Base-by-base conservation (phyloP, 2,113 vertebrate genomes). In the Sardina pilchardus region DNA sequence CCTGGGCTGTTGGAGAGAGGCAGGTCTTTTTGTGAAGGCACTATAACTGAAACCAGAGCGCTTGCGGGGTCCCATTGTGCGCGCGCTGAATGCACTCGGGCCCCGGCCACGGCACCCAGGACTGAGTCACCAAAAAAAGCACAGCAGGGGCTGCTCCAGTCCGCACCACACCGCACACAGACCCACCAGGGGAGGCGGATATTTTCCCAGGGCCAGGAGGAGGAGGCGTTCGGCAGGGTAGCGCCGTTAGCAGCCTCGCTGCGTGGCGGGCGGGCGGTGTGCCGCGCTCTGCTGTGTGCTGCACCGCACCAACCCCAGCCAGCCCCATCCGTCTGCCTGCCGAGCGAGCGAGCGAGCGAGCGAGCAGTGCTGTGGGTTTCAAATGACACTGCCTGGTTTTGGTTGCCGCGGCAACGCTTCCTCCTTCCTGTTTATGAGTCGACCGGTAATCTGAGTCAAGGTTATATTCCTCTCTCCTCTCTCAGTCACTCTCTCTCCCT, bases 341-440 rank as follows among this genome's bases (percentile, higher is more conserved):
- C 88, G 89, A 91, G 91, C 93, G 90, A 91, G 85, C 87, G 90
- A 91, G 85, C 87, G n/a, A n/a, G n/a, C 88, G 89, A 91, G 91
- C 93, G 90, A 91, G 85, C 87, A 88, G 90, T 89, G 85, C 87
- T 91, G 30, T 34, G 26, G 91, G 93, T 95, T 93, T 96, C 94
- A 91, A 88, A 94, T 96, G 94, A 94, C 95, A 93, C 95, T 93
- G 92, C 92, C 93, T 95, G 94, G 93, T 95, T 96, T 95, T 91
- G 87, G 95, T 96, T 95, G 94, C 93, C 94, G 95, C 95, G 95
- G 95, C 86, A 92, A 95, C 93, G 87, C 94, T 96, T 96, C 95
- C 94, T 96, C 92, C 94, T 95, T 94, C 93, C 94, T 95, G 94
- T 94, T 94, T 94, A 91, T 88, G 92, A 93, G 94, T 93, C 85